Evolutionary conservation across 1,140 invertebrate genomes (phyloP).

Genomic region (Agraylea sexmaculata): DNA sequence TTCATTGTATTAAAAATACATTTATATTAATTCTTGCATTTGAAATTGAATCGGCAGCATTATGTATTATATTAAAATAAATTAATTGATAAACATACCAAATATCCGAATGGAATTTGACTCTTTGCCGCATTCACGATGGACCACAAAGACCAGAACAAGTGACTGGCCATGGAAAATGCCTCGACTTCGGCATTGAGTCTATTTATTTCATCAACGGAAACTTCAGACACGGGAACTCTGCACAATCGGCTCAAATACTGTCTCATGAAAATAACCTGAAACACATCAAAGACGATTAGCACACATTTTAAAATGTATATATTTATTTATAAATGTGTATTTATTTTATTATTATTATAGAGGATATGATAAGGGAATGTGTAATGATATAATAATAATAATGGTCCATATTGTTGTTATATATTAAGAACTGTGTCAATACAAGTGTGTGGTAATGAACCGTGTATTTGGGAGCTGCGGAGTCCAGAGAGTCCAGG

Average conservation of each 20-base stretch:
- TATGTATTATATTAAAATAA: slow-evolving; percentile 9
- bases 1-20: slow-evolving; percentile 1
- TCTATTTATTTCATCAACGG: slow-evolving; percentile 43
- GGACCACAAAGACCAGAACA: slow-evolving; percentile 88
- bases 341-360: neutral
- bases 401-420: too few relatives aligned
- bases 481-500: too few relatives aligned
- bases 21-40: slow-evolving; percentile 2
- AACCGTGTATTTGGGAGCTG: too few relatives aligned
- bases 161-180: slow-evolving; percentile 79
- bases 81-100: slow-evolving; percentile 59
- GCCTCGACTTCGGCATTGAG: slow-evolving; percentile 66
- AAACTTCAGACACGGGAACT: slow-evolving; percentile 18
- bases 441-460: too few relatives aligned
- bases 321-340: too few relatives aligned
- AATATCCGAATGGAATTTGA: slow-evolving; percentile 88
- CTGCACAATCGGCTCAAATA: slow-evolving; percentile 38
- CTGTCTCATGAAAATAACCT: slow-evolving; percentile 49
- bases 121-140: slow-evolving; percentile 78
- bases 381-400: too few relatives aligned
- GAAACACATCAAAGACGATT: slow-evolving; percentile 24
- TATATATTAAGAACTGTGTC: too few relatives aligned
- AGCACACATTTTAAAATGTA: slow-evolving; percentile 9
- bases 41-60: neutral
- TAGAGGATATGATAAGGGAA: neutral